Evolutionary conservation across 2,797 vertebrate genomes (phyloP), one percentile per base, ranked within the genome.

Genomic region (Scarus forsteni): DNA sequence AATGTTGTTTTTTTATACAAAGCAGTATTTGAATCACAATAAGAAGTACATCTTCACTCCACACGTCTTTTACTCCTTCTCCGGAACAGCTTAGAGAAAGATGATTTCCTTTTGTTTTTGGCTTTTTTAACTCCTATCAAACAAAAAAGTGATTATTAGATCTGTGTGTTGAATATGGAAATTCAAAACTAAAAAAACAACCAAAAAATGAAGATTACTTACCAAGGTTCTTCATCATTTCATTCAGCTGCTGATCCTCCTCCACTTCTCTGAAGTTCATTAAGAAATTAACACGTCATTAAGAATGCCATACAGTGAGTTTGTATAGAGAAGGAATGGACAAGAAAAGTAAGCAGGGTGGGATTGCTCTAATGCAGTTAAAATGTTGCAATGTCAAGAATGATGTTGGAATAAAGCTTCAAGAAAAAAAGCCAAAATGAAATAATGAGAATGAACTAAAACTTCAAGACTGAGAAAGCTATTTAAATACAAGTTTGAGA

Each of bases 221-320:
- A 97, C 98, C 95, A 3, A 97, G 90, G 18, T 74, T 96, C 84
- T 92, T 90, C 90, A 99, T 97, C 96, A 99, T 98, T 76, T 94
- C 88, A 88, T 95, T 95, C 55, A 99, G 79, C 84, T 96, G 75
- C 85, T 96, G 93, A 81, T 99, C 98, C 74, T 99, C 98, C 60
- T 97, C 97, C 34, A 88, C 94, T 75, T 99, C 98, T 85, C 98
- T 99, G 86, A 79, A 92, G 52, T 42, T 10, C 14, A 75, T 27
- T 7, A 36, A 46, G 73, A 77, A 55, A 38, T 7, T 3, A 58
- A 66, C 1, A 46, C 44, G 19, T 71, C 38, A 18, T 54, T 1
- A 60, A 7, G 13, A 13, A 13, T 36, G n/a, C 27, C 27, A 27
- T 27, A 27, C 27, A 27, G 27, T 27, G 27, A 27, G 27, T 27